These are phyloP conservation scores for Agapornis canus DNA, from an alignment of 2,797 vertebrate species.

Conservation along the genomic window DNA sequence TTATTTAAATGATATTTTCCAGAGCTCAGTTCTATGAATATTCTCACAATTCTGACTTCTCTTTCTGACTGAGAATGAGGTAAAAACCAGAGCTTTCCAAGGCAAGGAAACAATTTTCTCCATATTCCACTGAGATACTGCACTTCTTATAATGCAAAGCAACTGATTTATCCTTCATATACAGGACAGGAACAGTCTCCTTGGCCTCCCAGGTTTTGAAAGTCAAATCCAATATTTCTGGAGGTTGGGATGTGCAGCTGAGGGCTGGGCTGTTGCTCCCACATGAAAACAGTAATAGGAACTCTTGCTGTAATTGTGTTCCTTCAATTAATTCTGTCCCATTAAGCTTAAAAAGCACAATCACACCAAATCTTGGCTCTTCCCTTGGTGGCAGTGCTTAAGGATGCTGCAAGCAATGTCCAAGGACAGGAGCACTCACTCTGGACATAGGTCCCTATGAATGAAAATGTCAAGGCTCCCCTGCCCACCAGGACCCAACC, in stretches of 20 bases:
- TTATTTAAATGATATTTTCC: conserved; percentile 31
- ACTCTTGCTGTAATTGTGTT: not conserved
- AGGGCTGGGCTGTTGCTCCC: not conserved
- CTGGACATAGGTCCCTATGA: not conserved
- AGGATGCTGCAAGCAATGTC: not conserved
- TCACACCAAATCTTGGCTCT: not conserved
- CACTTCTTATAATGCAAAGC: not conserved
- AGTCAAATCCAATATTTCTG: not conserved
- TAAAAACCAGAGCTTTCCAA: not conserved
- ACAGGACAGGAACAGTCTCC: not conserved
- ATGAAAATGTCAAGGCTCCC: not conserved
- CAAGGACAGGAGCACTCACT: not conserved
- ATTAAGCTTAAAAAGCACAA: not conserved
- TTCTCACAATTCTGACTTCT: not conserved
- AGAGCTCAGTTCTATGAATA: not conserved
- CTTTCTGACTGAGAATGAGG: not conserved
- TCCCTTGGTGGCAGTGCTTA: not conserved
- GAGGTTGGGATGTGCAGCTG: not conserved
- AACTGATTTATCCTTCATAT: not conserved
- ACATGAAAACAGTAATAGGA: not conserved
- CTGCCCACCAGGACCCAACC: not conserved
- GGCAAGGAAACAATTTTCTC: not conserved
- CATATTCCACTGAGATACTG: not conserved
- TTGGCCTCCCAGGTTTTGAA: not conserved
- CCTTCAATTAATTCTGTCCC: not conserved